phyloP scores from a whole-genome alignment of 2,113 vertebrate species.

The Cricetomys ansorgei region DNA sequence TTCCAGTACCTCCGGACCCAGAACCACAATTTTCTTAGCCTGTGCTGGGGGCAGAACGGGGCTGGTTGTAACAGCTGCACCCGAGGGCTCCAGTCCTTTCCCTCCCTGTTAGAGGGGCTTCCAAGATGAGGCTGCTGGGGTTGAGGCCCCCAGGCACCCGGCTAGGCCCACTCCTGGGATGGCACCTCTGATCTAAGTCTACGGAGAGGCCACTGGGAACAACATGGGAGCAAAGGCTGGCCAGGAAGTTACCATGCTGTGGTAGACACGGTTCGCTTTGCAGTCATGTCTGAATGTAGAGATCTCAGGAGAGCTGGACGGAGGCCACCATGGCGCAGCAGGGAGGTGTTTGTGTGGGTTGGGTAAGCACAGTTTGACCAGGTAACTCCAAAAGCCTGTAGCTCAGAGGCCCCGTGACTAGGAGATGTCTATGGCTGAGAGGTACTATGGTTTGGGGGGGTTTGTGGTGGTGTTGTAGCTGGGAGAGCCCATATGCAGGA shows the following conservation, averaged over 20 bases:
- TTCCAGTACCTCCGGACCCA: slow-evolving; percentile 84
- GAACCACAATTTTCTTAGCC: slow-evolving; percentile 79
- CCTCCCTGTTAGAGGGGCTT: neutral
- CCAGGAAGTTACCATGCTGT: neutral
- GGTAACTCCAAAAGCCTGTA: no score
- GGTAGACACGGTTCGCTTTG: neutral
- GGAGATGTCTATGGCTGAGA: neutral
- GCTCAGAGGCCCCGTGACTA: neutral
- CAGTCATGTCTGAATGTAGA: neutral
- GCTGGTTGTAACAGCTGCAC: accelerated
- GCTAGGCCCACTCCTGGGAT: neutral
- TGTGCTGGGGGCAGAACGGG: slow-evolving; percentile 80
- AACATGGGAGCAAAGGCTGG: neutral
- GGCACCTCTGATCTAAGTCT: no score
- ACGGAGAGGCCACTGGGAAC: neutral
- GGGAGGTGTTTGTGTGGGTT: neutral
- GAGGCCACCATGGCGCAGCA: neutral
- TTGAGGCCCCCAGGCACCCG: neutral
- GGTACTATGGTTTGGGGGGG: neutral
- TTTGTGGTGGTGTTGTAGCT: neutral
- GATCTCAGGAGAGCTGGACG: neutral
- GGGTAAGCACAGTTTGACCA: neutral
- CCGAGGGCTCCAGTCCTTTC: neutral
- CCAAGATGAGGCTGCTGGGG: neutral
- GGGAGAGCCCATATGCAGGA: neutral